These are phyloP conservation scores for Myotis davidii DNA, from an alignment of 2,113 vertebrate genomes.

Conservation along the genomic window DNA sequence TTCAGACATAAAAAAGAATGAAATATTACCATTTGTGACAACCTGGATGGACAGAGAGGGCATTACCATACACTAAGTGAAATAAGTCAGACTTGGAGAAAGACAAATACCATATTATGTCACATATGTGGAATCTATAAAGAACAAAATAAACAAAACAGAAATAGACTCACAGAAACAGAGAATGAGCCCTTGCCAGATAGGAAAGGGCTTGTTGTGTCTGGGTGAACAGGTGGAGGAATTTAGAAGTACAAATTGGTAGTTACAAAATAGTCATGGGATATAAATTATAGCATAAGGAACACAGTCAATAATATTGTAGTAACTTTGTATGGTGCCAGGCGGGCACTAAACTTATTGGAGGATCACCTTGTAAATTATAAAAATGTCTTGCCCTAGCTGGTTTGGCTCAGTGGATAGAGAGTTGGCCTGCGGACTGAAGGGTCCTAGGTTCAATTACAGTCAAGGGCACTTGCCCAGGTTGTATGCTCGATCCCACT, in stretches of 20 bases:
- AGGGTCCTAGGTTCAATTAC: too few species aligned
- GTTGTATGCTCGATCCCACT: too few species aligned
- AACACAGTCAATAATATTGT: background rate
- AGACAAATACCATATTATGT: background rate
- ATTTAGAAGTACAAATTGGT: background rate
- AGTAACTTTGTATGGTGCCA: background rate
- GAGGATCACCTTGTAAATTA: background rate
- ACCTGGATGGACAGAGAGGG: background rate
- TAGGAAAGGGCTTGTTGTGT: background rate
- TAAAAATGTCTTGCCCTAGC: background rate
- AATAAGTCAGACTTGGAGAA: background rate
- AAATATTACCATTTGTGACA: background rate
- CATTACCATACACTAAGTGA: background rate
- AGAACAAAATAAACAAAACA: background rate
- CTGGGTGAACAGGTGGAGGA: background rate
- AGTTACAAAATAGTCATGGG: background rate
- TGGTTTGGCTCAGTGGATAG: too few species aligned
- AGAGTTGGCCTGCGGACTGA: too few species aligned
- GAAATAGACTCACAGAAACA: background rate
- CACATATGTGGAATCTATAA: background rate
- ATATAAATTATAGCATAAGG: background rate
- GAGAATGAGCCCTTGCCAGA: background rate
- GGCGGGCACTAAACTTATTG: background rate
- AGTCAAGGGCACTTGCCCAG: too few species aligned
- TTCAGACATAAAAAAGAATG: background rate